Percentiles rank a stretch among this genome's conserved stretches.
Evolutionary conservation across 2,888 invertebrate species (phyloP).

Genomic region (Macroteleia sp.): DNA sequence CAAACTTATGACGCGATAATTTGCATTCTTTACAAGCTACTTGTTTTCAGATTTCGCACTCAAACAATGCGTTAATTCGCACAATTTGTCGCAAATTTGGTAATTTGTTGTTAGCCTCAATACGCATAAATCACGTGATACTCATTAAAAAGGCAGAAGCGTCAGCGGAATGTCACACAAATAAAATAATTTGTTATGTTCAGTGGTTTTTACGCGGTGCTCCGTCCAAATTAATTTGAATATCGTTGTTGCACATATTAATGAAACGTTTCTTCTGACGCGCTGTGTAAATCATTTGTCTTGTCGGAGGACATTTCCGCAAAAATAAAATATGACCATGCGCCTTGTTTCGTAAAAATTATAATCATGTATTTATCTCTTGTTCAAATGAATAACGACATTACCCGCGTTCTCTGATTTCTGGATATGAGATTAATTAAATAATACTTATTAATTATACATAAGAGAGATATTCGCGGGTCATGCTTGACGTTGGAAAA

Average conservation of each 20-base stretch:
- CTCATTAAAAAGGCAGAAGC: slow-evolving; percentile 2
- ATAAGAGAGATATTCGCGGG: background rate
- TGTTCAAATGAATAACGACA: too few species aligned
- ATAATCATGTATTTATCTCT: slow-evolving; percentile 44
- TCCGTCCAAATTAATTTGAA: slow-evolving; percentile 29
- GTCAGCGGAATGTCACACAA: background rate
- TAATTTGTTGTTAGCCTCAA: background rate
- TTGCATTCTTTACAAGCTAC: background rate
- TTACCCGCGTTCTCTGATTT: too few species aligned
- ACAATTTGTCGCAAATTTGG: background rate
- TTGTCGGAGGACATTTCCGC: slow-evolving; percentile 18
- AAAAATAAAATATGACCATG: slow-evolving; percentile 32
- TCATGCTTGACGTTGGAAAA: background rate
- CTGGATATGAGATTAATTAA: too few species aligned
- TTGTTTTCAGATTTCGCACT: too few species aligned
- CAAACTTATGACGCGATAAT: slow-evolving; percentile 9
- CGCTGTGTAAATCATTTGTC: slow-evolving; percentile 49
- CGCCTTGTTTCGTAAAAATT: slow-evolving; percentile 31
- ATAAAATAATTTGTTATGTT: slow-evolving; percentile 32
- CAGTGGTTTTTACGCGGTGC: slow-evolving; percentile 6
- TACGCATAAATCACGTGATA: slow-evolving; percentile 3
- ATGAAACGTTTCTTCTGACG: slow-evolving; percentile 43
- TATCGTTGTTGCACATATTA: slow-evolving; percentile 46
- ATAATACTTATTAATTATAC: slow-evolving; percentile 35
- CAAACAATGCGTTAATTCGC: background rate